Evolutionary conservation across 2,888 invertebrate species (phyloP), one percentile per base, ranked within the genome.

Genomic region (Mesochorus sp.): DNA sequence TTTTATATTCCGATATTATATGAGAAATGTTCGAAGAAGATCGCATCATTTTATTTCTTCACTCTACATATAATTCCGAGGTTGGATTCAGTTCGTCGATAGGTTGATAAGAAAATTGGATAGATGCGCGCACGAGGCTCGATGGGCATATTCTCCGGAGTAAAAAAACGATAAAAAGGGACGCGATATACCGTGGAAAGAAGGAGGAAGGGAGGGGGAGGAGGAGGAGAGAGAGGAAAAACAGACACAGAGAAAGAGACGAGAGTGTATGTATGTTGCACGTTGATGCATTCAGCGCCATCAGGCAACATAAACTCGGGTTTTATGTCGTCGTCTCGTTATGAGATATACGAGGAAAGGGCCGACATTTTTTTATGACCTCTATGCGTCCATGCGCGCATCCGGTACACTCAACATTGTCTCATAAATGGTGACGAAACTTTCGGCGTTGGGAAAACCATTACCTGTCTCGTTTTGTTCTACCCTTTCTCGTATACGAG

Each of bases 271-370:
- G 64, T 19, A 53, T 21, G 47, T 39, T 34, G 51, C 42, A 44
- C 44, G 49, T 26, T 14, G 70, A 59, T 64, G 47, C 73, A 71
- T 57, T 26, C 26, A 17, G 66, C 39, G 44, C 55, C 64, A 64
- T 70, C 59, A 26, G 59, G 59, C 51, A 47, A 64, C 59, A 70
- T 74, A 66, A 78, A 61, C 64, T 44, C 64, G 53, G 14, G 51
- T 28, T 71, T 78, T 70, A 74, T 64, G 78, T 61, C 74, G 53
- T 59, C 51, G 47, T 75, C 78, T 74, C 70, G 74, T 74, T 78
- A 74, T 51, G 70, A 61, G 70, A 74, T 78, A 78, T 74, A 74
- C 70, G 66, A 68, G 34, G 64, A 61, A 37, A 71, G 51, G 44
- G 37, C 55, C 19, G 49, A 53, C 51, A 31, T 64, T 66, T 64